Evolutionary conservation across 2,888 invertebrate genomes (phyloP).

Genomic region (Rhodophaea formosa): DNA sequence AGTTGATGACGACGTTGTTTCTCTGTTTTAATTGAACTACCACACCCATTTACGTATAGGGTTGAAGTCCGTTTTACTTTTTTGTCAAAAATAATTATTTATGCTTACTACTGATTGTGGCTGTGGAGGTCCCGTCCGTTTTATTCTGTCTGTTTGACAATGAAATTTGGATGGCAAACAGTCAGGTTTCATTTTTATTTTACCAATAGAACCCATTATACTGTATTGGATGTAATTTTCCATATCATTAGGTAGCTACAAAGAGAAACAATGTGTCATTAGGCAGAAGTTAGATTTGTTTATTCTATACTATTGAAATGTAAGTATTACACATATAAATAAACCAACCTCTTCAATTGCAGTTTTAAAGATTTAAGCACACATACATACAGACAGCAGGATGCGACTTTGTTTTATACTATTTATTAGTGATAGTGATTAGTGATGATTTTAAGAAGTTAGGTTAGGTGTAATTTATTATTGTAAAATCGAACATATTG

Average conservation of each 20-base stretch:
- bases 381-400: neutral
- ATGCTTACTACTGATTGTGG: constrained; percentile 10
- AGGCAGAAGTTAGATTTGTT: neutral
- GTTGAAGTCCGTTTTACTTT: too few relatives aligned
- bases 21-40: too few relatives aligned
- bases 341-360: neutral
- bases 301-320: neutral
- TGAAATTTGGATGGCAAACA: constrained; percentile 27
- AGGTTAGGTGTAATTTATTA: neutral
- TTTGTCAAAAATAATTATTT: too few relatives aligned
- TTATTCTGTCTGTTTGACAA: constrained; percentile 26
- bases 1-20: too few relatives aligned
- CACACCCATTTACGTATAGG: too few relatives aligned
- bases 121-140: constrained; percentile 15
- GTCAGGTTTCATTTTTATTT: constrained; percentile 19
- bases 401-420: constrained; percentile 7
- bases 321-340: neutral
- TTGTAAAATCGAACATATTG: neutral
- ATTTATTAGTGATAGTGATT: too few relatives aligned
- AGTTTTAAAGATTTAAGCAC: neutral
- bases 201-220: too few relatives aligned
- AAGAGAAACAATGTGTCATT: neutral
- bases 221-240: too few relatives aligned
- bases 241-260: neutral
- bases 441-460: too few relatives aligned